Evolutionary conservation across 2,113 vertebrate genomes (phyloP), one percentile per base, ranked within the genome.

Genomic region (Nerophis lumbriciformis): DNA sequence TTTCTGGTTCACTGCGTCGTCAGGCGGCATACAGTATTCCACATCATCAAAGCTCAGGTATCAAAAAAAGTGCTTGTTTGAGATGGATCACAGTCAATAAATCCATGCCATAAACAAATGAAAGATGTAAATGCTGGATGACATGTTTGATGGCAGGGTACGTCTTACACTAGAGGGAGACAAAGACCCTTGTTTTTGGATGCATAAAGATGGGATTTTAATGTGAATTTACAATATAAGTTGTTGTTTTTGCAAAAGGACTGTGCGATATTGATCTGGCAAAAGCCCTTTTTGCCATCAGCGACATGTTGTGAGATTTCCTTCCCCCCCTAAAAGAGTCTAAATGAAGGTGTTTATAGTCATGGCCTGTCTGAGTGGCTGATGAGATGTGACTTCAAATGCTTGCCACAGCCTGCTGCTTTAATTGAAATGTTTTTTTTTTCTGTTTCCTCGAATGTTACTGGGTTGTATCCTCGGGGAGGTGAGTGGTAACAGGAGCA

Each of bases 131-230:
- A 28, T 16, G 8, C 39, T 39, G 38, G 37, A 39, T 56, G 53
- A 57, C 16, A 44, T 36, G 2, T 60, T 48, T 72, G 49, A 73
- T 79, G 75, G 65, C 75, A 68, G 49, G n/a, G 65, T 59, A 12
- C 59, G 48, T 61, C 72, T 78, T 61, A 78, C 87, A 89, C 85
- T 81, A 89, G 85, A 75, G 84, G 87, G 87, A 88, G 87, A 87
- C 87, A 87, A 53, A 89, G 77, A 84, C 78, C 83, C 83, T 81
- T 63, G 82, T 81, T 65, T 13, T 42, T 69, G 65, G 53, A 73
- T 61, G 49, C 44, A 60, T 16, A 39, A 10, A 36, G 6, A 37
- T 16, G 7, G 2, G 21, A 48, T 48, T 59, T 9, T 6, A 14
- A 51, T 19, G 36, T 10, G 15, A 45, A 12, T 45, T 45, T 45